These are phyloP conservation scores for Fistularia tabacaria DNA, from an alignment of 2,797 vertebrate genomes.

Conservation along the genomic window DNA sequence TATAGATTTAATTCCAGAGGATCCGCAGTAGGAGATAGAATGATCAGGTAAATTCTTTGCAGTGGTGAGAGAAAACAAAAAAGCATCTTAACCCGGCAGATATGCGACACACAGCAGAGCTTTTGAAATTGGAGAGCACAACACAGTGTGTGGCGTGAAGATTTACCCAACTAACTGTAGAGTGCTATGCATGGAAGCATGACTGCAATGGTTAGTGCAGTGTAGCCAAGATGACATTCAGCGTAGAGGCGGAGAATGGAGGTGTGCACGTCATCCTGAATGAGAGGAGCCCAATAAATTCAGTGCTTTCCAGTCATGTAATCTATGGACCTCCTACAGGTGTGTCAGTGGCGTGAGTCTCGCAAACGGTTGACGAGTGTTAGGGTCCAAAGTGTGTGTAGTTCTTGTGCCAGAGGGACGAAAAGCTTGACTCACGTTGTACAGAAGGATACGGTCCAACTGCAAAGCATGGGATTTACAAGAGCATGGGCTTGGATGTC, in stretches of 20 bases:
- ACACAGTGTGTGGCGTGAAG: conserved; percentile 9
- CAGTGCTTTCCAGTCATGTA: too few species aligned
- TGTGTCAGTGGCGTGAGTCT: too few species aligned
- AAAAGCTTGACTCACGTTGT: conserved; percentile 5
- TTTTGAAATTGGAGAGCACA: conserved; percentile 9
- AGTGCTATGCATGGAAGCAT: too few species aligned
- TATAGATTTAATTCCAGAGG: conserved; percentile 97
- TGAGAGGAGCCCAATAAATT: conserved; percentile 3
- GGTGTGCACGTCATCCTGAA: conserved; percentile 32
- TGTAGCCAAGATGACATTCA: too few species aligned
- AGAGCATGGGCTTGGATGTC: conserved; percentile 1
- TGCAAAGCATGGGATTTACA: conserved; percentile 29
- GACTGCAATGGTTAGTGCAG: too few species aligned
- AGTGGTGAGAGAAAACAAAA: conserved; percentile 23
- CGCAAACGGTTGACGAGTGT: too few species aligned
- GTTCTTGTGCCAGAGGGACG: background rate
- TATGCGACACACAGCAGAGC: conserved; percentile 46
- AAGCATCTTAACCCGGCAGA: conserved; percentile 54
- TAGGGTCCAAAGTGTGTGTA: background rate
- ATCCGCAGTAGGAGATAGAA: conserved; percentile 98
- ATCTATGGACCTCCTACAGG: too few species aligned
- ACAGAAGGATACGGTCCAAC: background rate
- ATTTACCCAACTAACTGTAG: conserved; percentile 26
- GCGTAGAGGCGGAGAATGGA: background rate
- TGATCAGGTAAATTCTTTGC: conserved; percentile 91